Evolutionary conservation across 2,113 vertebrate genomes (phyloP), one percentile per base, ranked within the genome.

Genomic region (Limanda limanda): DNA sequence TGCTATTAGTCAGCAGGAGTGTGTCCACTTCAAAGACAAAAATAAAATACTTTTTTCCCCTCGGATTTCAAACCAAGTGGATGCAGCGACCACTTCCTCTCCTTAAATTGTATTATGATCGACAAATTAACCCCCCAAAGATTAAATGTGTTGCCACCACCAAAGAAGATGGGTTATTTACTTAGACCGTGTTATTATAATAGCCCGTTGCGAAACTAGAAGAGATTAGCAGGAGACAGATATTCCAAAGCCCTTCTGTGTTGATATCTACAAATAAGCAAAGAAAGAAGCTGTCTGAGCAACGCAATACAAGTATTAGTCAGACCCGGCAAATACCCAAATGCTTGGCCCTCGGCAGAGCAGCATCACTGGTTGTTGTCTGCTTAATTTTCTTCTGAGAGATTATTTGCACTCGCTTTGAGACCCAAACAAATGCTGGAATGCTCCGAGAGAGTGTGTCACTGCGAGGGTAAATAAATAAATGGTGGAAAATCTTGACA

Each of bases 131-230:
- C 25, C 57, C n/a, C 61, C 69, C 27, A 76, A 48, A 79, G 68
- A 93, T 94, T 87, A 94, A 91, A 92, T 91, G 94, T 76, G 67
- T 71, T 67, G 47, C 63, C 89, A 78, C 89, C 67, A 78, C 14
- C 74, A 79, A 89, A 94, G 84, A 92, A 88, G 91, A 94, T 94
- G 89, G 88, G 31, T 37, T 83, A 95, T 95, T 89, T 94, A 79
- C 85, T 93, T 95, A 94, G 95, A 94, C 92, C 92, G 87, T 71
- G 78, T 92, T 92, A 95, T 94, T 95, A 93, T 95, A 95, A 95
- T 90, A 81, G 91, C 92, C 83, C 79, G 92, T 67, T 83, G 80
- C 74, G 75, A 92, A 89, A 89, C 87, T 88, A 90, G 72, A 81
- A 74, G 25, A 74, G 92, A 93, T 93, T 92, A 82, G 90, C 9